Conservation (phyloP, 92 coral and sea anemone genomes). For the Actinernus sp. region DNA sequence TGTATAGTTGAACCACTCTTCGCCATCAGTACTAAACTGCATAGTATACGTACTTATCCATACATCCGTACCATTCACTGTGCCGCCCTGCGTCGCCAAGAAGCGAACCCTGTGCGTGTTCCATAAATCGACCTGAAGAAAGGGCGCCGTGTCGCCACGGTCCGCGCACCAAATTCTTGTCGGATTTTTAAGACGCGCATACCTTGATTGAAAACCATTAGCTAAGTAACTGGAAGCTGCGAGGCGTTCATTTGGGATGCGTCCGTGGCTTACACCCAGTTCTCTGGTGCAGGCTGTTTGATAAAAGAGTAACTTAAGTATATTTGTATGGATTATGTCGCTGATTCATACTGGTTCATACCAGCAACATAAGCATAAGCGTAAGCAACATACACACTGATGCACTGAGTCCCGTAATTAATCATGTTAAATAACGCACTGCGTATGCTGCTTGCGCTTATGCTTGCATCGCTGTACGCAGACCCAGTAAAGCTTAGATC, state of each 20-base stretch:
- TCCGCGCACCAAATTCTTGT: constrained; percentile 53
- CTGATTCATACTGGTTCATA: no score
- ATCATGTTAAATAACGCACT: no score
- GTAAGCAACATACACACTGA: no score
- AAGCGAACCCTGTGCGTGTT: constrained; percentile 13
- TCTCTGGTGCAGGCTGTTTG: constrained; percentile 21
- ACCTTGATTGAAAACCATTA: constrained; percentile 1
- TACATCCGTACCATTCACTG: not conserved
- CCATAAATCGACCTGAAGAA: constrained; percentile 55
- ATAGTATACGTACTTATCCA: constrained; percentile 25
- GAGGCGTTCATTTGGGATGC: constrained; percentile 23
- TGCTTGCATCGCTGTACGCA: no score
- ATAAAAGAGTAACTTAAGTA: no score
- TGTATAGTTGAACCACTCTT: constrained; percentile 36
- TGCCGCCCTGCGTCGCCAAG: constrained; percentile 35
- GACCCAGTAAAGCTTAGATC: no score
- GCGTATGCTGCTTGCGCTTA: no score
- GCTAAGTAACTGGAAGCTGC: constrained; percentile 7
- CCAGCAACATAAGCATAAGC: no score
- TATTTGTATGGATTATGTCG: no score
- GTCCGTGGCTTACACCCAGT: constrained; percentile 21
- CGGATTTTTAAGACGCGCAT: constrained; percentile 40
- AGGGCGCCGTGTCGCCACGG: constrained; percentile 35
- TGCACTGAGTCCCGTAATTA: no score
- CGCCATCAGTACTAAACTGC: constrained; percentile 19